Evolutionary conservation across 1,140 invertebrate genomes (phyloP).

Genomic region (Pseudomyrmex pallidus): DNA sequence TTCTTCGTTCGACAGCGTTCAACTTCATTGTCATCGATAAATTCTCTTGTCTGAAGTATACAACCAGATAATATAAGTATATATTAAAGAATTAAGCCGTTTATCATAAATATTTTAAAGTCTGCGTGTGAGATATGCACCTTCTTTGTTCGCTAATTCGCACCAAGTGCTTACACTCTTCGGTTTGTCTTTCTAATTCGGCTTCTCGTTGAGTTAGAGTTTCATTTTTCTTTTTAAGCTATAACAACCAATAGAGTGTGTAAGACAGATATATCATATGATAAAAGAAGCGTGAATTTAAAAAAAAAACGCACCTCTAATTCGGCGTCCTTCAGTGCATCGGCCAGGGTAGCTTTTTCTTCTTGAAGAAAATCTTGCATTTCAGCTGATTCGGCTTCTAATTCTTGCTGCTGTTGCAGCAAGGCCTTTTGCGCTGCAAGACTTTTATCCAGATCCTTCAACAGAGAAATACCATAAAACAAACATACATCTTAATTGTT

Average conservation of each 20-base stretch:
- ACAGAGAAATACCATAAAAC: conserved; percentile 26
- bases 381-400: conserved; percentile 89
- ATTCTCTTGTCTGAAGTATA: conserved; percentile 87
- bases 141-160: conserved; percentile 92
- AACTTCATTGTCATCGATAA: conserved; percentile 88
- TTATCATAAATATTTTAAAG: neutral
- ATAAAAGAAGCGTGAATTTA: neutral
- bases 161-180: conserved; percentile 92
- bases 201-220: conserved; percentile 84
- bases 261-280: neutral
- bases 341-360: conserved; percentile 90
- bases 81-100: no score
- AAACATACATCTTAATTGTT: no score
- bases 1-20: conserved; percentile 87
- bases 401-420: conserved; percentile 89
- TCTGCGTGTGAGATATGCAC: conserved; percentile 76
- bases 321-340: conserved; percentile 91
- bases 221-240: conserved; percentile 84
- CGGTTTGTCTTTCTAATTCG: conserved; percentile 88
- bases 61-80: neutral
- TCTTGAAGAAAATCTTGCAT: conserved; percentile 92
- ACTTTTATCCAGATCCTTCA: conserved; percentile 88
- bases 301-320: conserved; percentile 84
- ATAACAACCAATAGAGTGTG: neutral
- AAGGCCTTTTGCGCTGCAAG: conserved; percentile 88